Evolutionary conservation across 35 echinoderm and acorn worm genomes (phyloP).

Genomic region (Anneissia japonica): DNA sequence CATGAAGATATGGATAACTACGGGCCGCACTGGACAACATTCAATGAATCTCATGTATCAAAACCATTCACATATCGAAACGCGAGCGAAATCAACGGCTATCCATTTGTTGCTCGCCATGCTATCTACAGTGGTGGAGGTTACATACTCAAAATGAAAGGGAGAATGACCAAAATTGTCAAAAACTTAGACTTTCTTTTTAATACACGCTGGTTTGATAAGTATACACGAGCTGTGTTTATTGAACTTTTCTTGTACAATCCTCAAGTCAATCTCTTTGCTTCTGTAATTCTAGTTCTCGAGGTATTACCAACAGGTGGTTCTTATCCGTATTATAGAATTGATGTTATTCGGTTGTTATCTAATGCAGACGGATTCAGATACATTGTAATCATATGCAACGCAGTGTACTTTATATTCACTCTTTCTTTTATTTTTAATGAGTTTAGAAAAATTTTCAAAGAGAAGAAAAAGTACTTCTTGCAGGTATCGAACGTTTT

Average conservation of each 20-base stretch:
- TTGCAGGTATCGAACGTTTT: slow-evolving; percentile 67
- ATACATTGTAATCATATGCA: slow-evolving; percentile 46
- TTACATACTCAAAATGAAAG: slow-evolving; percentile 46
- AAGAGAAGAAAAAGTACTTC: slow-evolving; percentile 54
- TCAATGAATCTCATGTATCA: slow-evolving; percentile 16
- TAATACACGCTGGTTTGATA: slow-evolving; percentile 70
- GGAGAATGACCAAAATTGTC: background rate
- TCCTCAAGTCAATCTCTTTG: slow-evolving; percentile 77
- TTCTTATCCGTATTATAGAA: slow-evolving; percentile 37
- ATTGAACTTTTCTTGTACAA: slow-evolving; percentile 81
- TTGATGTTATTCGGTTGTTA: slow-evolving; percentile 62
- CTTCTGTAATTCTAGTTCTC: slow-evolving; percentile 47
- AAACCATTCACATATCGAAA: slow-evolving; percentile 11
- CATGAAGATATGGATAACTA: slow-evolving; percentile 44
- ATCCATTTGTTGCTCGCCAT: slow-evolving; percentile 67
- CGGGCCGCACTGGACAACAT: slow-evolving; percentile 50
- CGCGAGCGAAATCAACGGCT: slow-evolving; percentile 48
- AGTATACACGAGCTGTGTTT: slow-evolving; percentile 69
- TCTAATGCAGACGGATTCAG: slow-evolving; percentile 41
- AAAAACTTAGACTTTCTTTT: slow-evolving; percentile 24
- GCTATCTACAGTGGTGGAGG: slow-evolving; percentile 73
- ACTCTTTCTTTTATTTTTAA: slow-evolving; percentile 49
- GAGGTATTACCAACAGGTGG: slow-evolving; percentile 83
- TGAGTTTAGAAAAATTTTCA: slow-evolving; percentile 40
- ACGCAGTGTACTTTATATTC: slow-evolving; percentile 60